phyloP scores from a whole-genome alignment of 2,797 vertebrate genomes.

The Tolypeutes matacus region DNA sequence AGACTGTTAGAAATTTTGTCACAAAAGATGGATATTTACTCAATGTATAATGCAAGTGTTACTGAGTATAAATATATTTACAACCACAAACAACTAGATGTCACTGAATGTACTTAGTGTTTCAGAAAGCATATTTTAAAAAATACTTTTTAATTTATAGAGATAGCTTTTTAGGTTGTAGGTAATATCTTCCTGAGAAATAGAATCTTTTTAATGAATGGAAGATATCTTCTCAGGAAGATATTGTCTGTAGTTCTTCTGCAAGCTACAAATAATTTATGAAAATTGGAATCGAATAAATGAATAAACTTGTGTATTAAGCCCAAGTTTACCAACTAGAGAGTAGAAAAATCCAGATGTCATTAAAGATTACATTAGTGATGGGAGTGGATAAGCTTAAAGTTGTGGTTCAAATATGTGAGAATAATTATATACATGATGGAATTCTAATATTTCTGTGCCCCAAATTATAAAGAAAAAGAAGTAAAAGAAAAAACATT shows the following conservation, averaged over 20 bases:
- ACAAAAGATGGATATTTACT: background rate
- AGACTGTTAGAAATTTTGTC: slow-evolving; percentile 25
- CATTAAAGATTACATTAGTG: background rate
- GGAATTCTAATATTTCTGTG: background rate
- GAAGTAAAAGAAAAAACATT: background rate
- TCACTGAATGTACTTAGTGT: background rate
- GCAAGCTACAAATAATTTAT: background rate
- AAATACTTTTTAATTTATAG: background rate
- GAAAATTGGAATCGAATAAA: background rate
- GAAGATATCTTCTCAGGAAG: too few species aligned
- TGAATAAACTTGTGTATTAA: background rate
- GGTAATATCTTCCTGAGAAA: background rate
- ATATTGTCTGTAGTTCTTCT: background rate
- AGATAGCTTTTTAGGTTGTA: background rate
- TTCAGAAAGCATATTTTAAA: background rate
- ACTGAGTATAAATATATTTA: background rate
- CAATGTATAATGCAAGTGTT: background rate
- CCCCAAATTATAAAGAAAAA: background rate
- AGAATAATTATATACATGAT: background rate
- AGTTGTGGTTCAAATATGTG: background rate
- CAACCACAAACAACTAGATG: background rate
- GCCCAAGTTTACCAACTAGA: background rate
- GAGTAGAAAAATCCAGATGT: background rate
- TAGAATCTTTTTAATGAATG: slow-evolving; percentile 28
- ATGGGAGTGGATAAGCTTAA: background rate